Base-by-base conservation (phyloP, 2,113 vertebrate species). In the Hyla sarda region DNA sequence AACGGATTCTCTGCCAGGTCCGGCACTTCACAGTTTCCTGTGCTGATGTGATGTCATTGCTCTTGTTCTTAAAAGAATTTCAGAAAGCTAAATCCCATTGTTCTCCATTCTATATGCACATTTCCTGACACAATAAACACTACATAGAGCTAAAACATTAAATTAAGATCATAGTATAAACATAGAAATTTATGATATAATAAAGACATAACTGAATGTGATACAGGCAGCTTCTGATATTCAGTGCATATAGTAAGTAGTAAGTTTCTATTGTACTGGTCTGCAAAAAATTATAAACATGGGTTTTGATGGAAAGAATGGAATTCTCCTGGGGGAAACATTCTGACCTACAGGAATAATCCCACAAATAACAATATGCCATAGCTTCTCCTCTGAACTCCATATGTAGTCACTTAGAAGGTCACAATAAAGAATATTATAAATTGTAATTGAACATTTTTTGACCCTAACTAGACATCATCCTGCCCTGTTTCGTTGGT, bases 11-110 rank as follows among this genome's bases (percentile, higher is more conserved):
- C 37, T 80, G 50, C 52, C 84, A 73, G 71, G 76, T 58, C 45
- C 41, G 47, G 34, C 52, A 52, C 65, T 47, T 82, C 69, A 32
- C 37, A 11, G 21, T 62, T 87, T 87, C 85, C 85, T 87, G 78
- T 2, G 45, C 52, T 47, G 77, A 82, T 74, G 69, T 82, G 60
- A 85, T 54, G 54, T 74, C 67, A 86, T 37, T 37, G 56, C 72
- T 71, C 76, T 80, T 67, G 30, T 62, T 79, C 54, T 50, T 54
- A 28, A 67, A 47, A 41, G 5, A 73, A n/a, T 76, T 41, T 54
- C 25, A 45, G 28, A 45, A 21, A 23, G 74, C 19, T 56, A 72
- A 58, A 47, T 62, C 25, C 78, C 28, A 81, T 82, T 87, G 85
- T 87, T 81, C 54, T 73, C 47, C 23, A 34, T 87, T 74, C 41